phyloP scores from a whole-genome alignment of 2,113 vertebrate genomes.

The Cochlearius cochlearius region DNA sequence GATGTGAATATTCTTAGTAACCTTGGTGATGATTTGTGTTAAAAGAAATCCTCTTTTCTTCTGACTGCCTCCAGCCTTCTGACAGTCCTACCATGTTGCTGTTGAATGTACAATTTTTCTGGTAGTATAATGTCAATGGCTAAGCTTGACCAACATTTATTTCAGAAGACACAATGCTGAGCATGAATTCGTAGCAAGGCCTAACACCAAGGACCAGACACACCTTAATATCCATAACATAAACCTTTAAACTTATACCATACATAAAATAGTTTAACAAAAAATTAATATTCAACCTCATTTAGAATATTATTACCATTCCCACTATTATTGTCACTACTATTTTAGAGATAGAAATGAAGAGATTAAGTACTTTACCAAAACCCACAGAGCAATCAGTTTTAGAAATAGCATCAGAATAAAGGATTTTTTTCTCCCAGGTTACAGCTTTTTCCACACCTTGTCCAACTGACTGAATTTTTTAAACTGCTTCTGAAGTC shows the following conservation, averaged over 20 bases:
- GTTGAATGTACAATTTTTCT: background rate
- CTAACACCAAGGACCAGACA: background rate
- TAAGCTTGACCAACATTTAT: background rate
- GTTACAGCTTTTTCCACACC: background rate
- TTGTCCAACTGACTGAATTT: background rate
- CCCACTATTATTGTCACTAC: background rate
- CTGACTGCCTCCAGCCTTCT: background rate
- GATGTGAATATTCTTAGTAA: conserved; percentile 22
- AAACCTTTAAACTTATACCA: background rate
- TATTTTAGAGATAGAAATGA: background rate
- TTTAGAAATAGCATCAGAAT: background rate
- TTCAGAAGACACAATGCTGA: background rate
- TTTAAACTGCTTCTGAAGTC: background rate
- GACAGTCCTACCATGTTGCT: background rate
- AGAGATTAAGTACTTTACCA: background rate
- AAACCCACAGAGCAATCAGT: background rate
- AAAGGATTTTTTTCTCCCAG: background rate
- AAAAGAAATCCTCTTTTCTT: background rate
- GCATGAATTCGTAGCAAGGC: background rate
- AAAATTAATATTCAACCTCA: background rate
- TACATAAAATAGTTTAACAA: background rate
- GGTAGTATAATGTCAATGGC: background rate
- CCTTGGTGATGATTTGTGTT: background rate
- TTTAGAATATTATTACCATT: background rate
- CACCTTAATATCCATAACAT: background rate